Evolutionary conservation across 1,140 invertebrate species (phyloP).

Genomic region (Lysiphlebus fabarum): DNA sequence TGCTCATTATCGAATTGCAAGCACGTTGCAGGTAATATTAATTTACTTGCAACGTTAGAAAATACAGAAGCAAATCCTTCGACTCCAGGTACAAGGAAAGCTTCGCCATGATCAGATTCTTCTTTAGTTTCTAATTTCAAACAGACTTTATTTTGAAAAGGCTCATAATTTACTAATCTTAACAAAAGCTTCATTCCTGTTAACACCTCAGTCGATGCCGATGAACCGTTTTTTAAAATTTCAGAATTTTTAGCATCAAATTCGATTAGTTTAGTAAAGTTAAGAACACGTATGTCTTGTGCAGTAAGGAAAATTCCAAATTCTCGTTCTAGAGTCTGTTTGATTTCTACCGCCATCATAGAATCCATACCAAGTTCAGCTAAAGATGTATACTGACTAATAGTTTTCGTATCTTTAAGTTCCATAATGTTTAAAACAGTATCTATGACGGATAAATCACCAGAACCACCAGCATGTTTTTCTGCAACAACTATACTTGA

Average conservation of each 20-base stretch:
- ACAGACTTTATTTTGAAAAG: constrained; percentile 31
- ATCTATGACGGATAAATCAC: constrained; percentile 46
- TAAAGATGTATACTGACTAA: constrained; percentile 64
- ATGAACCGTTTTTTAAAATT: constrained; percentile 24
- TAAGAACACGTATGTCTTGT: constrained; percentile 66
- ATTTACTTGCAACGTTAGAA: constrained; percentile 49
- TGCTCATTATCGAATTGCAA: constrained; percentile 56
- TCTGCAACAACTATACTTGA: constrained; percentile 65
- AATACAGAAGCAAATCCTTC: constrained; percentile 61
- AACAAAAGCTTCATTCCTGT: constrained; percentile 45
- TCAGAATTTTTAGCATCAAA: constrained; percentile 38
- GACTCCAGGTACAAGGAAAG: constrained; percentile 70
- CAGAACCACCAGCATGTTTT: constrained; percentile 45
- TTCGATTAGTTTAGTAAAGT: constrained; percentile 58
- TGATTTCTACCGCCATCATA: constrained; percentile 79
- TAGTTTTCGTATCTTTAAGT: constrained; percentile 55
- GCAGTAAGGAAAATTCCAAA: constrained; percentile 68
- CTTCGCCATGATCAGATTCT: constrained; percentile 34
- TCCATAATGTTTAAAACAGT: constrained; percentile 54
- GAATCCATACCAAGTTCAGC: constrained; percentile 79
- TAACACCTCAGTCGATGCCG: constrained; percentile 15
- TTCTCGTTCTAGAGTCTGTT: constrained; percentile 72
- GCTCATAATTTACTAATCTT: constrained; percentile 34
- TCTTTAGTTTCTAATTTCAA: constrained; percentile 40
- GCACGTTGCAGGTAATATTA: constrained; percentile 60